These are phyloP conservation scores for Hirtodrosophila alboralis DNA, from an alignment of 2,888 invertebrate genomes.

Conservation along the genomic window DNA sequence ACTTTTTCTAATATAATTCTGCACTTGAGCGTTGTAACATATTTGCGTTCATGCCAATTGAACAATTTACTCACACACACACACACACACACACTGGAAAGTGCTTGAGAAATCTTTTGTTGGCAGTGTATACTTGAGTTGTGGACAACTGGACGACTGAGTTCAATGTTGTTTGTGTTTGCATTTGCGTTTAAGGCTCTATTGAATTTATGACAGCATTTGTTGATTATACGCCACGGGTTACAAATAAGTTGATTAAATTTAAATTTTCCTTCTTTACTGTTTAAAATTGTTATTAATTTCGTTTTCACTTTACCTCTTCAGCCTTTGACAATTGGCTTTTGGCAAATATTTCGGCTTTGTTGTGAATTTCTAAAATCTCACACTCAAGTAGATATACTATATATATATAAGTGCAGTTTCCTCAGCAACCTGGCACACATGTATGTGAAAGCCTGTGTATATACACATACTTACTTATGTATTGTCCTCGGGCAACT, in stretches of 20 bases:
- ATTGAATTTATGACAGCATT: constrained; percentile 18
- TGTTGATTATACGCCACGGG: constrained; percentile 23
- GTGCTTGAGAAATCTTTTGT: constrained; percentile 18
- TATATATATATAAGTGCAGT: constrained; percentile 14
- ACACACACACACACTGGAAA: neutral
- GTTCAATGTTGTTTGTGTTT: constrained; percentile 1
- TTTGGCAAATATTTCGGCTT: constrained; percentile 30
- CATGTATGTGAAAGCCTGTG: neutral
- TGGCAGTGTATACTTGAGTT: constrained; percentile 13
- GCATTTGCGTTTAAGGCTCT: constrained; percentile 4
- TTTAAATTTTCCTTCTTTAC: constrained; percentile 32
- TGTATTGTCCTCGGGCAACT: constrained; percentile 21
- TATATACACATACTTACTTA: neutral
- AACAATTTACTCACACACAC: constrained; percentile 10
- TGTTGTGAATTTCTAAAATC: constrained; percentile 28
- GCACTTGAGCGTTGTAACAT: neutral
- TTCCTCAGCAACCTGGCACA: constrained; percentile 5
- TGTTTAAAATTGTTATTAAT: constrained; percentile 9
- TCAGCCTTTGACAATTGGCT: constrained; percentile 41
- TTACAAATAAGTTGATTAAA: constrained; percentile 33
- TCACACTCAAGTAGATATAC: constrained; percentile 18
- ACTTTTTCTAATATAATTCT: neutral
- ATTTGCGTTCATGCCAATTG: neutral
- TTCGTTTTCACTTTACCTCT: constrained; percentile 30
- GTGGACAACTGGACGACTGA: constrained; percentile 5